Evolutionary conservation across 2,888 invertebrate species (phyloP), one percentile per base, ranked within the genome.

Genomic region (Drosophila peninsularis): DNA sequence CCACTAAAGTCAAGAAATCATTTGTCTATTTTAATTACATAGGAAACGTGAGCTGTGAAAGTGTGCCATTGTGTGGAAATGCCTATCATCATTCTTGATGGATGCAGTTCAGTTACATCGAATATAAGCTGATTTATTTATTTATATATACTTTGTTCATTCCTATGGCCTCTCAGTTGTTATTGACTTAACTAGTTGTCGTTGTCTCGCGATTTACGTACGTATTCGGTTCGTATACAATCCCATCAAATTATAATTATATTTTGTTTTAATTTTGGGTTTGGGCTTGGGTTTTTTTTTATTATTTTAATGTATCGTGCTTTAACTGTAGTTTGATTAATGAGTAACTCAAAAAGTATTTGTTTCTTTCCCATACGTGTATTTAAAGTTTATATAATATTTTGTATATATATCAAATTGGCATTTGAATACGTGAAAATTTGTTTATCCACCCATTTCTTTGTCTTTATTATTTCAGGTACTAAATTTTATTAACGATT

Each of bases 1-100:
- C 44, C 24, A 11, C 17, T 36, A 37, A 61, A 54, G 67, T 73
- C 55, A 73, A 62, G 56, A 19, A 53, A 44, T 24, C n/a, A 30
- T 52, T 41, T 61, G 39, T 61, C 14, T 21, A 58, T 32, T 56
- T 0, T 42, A 44, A 60, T 56, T 62, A 44, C 19, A 36, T 45
- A 7, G 52, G 17, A 30, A n/a, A 47, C 11, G 36, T 6, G 47
- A 11, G 44, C n/a, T 17, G n/a, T 65, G 54, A 65, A 71, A 62
- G 58, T 54, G 37, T 69, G 39, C 24, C 42, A 78, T 86, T 86
- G 83, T 80, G 64, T 80, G 67, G 44, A 54, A 62, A 66, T 76
- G 19, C 30, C 24, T 47, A 39, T 44, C 10, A 17, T 44, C 10
- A 34, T 47, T 50, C 32, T 27, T n/a, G 42, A 41, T 42, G 24